Conservation (phyloP, 1,140 invertebrate species). For the Cotesia typhae region DNA sequence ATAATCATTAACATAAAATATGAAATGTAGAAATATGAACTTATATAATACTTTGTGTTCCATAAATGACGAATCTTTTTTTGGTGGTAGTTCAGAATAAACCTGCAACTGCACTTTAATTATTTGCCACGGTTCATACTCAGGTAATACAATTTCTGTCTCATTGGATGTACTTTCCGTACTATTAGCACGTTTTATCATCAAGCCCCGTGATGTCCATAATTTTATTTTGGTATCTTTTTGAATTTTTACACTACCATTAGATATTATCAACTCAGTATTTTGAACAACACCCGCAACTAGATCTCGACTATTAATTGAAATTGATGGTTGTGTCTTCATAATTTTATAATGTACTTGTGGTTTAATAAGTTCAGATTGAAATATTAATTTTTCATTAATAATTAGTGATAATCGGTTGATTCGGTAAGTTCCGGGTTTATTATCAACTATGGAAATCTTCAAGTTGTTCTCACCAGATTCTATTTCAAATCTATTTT, state of each 20-base stretch:
- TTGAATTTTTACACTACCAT: constrained; percentile 72
- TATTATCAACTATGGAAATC: constrained; percentile 69
- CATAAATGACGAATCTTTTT: constrained; percentile 71
- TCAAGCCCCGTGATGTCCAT: constrained; percentile 69
- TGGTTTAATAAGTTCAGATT: constrained; percentile 63
- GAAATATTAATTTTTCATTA: constrained; percentile 65
- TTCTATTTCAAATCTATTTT: constrained; percentile 67
- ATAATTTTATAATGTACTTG: constrained; percentile 67
- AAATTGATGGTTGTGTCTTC: constrained; percentile 66
- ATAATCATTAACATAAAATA: constrained; percentile 23
- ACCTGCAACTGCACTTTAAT: constrained; percentile 72
- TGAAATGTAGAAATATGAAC: constrained; percentile 20
- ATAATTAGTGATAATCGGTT: constrained; percentile 71
- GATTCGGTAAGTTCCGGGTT: constrained; percentile 70
- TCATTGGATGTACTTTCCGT: constrained; percentile 65
- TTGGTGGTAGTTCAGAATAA: constrained; percentile 77
- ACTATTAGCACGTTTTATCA: constrained; percentile 57
- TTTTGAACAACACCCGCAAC: constrained; percentile 76
- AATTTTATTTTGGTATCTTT: constrained; percentile 67
- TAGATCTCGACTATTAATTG: constrained; percentile 69
- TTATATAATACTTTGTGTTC: constrained; percentile 73
- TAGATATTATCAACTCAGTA: constrained; percentile 74
- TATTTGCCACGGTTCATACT: constrained; percentile 76
- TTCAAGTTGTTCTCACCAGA: constrained; percentile 79
- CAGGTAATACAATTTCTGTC: constrained; percentile 71